Conservation (phyloP, 2,797 vertebrate species). For the Sebastes wilsoni region DNA sequence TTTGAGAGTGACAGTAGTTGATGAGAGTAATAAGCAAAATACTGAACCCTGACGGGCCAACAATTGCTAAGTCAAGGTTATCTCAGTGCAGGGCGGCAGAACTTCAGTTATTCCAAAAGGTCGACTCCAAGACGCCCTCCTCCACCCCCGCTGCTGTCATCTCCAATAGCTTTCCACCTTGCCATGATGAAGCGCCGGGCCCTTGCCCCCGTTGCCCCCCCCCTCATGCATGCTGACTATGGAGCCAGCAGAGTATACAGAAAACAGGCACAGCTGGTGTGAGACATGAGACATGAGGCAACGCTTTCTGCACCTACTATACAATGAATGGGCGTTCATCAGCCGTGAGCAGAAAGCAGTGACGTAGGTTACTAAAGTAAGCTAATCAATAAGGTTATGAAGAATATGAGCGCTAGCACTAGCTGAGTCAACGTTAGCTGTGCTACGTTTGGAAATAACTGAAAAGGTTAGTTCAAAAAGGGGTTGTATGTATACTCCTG, state of each 20-base stretch:
- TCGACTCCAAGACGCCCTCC: neutral
- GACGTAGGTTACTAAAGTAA: too few species aligned
- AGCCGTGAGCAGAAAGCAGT: too few species aligned
- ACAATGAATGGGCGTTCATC: too few species aligned
- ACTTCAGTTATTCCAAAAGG: neutral
- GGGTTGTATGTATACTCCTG: too few species aligned
- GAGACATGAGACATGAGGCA: conserved; percentile 43
- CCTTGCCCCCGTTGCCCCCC: conserved; percentile 75
- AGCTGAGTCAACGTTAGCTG: too few species aligned
- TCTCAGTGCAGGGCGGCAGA: neutral
- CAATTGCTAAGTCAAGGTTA: neutral
- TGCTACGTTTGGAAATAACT: too few species aligned
- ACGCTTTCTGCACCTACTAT: conserved; percentile 43
- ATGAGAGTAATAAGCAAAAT: neutral
- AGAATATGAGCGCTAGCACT: too few species aligned
- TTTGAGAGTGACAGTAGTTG: neutral
- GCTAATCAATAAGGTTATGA: too few species aligned
- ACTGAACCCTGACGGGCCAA: neutral
- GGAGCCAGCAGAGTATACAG: conserved; percentile 47
- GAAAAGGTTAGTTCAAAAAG: accelerated
- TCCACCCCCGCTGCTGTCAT: conserved; percentile 25
- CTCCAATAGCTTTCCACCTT: conserved; percentile 52
- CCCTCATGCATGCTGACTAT: conserved; percentile 68
- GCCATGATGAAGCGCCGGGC: conserved; percentile 55
- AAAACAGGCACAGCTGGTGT: conserved; percentile 68